phyloP scores from a whole-genome alignment of 2,113 vertebrate genomes.

The Lota lota region DNA sequence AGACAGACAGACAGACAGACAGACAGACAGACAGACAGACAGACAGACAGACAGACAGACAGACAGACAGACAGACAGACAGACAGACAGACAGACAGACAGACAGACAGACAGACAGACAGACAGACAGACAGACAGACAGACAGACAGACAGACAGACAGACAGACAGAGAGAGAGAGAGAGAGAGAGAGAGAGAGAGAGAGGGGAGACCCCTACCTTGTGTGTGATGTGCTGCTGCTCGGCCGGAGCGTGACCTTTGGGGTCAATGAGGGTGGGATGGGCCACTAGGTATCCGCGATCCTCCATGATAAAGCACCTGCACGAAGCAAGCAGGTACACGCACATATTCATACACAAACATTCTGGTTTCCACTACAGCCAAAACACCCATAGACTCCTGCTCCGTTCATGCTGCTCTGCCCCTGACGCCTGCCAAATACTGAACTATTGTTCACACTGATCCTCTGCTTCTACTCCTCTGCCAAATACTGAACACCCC shows the following conservation, averaged over 20 bases:
- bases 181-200: no score
- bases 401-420: no score
- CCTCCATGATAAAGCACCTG: constrained; percentile 99
- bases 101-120: constrained; percentile 18
- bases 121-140: not conserved
- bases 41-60: no score
- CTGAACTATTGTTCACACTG: constrained; percentile 1
- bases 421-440: not conserved
- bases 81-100: constrained; percentile 18
- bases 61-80: no score
- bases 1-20: no score
- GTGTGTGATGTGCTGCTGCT: constrained; percentile 98
- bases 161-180: not conserved
- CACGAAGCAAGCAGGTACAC: constrained; percentile 18
- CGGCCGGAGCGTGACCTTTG: constrained; percentile 94
- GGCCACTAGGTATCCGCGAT: constrained; percentile 95
- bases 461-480: constrained; percentile 8
- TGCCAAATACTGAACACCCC: constrained; percentile 22
- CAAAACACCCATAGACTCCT: no score
- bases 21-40: no score
- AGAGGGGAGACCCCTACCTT: constrained; percentile 79
- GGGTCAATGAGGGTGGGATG: constrained; percentile 98
- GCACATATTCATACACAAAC: constrained; percentile 9
- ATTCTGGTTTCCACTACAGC: not conserved
- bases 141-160: constrained; percentile 42